These are phyloP conservation scores for Pseudococcus longispinus DNA, from an alignment of 2,888 invertebrate species.

Conservation along the genomic window DNA sequence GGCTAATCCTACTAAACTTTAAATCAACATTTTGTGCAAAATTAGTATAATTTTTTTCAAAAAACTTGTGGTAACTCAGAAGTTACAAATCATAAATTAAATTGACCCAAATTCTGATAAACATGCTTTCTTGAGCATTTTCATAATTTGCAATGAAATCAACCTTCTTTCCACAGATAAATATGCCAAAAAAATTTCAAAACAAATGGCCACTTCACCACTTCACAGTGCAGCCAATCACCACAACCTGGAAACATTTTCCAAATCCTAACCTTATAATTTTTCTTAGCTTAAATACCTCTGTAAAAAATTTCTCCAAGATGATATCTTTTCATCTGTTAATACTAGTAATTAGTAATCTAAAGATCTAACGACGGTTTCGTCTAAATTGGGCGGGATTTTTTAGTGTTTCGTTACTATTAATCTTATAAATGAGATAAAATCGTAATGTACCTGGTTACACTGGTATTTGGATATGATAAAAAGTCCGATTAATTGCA, in stretches of 20 bases:
- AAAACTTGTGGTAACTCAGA: neutral
- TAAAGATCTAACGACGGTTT: conserved; percentile 48
- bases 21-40: neutral
- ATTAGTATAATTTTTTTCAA: neutral
- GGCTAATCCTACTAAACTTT: neutral
- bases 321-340: conserved; percentile 43
- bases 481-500: conserved; percentile 54
- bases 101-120: neutral
- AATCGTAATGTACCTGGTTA: conserved; percentile 53
- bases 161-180: neutral
- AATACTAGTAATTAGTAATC: conserved; percentile 56
- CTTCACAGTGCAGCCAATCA: neutral
- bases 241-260: neutral
- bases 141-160: no score
- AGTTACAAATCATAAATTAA: neutral
- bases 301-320: neutral
- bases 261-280: neutral
- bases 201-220: no score
- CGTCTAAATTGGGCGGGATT: conserved; percentile 45
- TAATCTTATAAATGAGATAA: conserved; percentile 56
- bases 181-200: neutral
- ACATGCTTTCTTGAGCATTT: no score
- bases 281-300: neutral
- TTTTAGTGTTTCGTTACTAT: conserved; percentile 47
- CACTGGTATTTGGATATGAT: conserved; percentile 54